Percentiles rank a stretch among this genome's conserved stretches.
Conservation (phyloP, 2,113 vertebrate species). For the Sebastes schlegelii region DNA sequence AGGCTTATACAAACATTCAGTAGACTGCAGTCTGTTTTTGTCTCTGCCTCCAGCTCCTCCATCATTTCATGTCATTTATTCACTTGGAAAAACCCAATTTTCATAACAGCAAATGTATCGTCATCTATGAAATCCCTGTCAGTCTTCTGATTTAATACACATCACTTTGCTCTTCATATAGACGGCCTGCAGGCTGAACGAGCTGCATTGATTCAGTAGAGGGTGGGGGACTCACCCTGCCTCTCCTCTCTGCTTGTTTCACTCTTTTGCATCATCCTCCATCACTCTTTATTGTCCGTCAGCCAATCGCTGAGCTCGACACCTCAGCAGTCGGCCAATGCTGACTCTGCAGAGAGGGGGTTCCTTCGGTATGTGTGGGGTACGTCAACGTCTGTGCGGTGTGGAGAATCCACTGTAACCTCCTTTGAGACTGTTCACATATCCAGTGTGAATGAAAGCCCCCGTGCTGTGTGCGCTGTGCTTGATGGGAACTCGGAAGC, state of each 20-base stretch:
- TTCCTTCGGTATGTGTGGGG: slow-evolving; percentile 40
- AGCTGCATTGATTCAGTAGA: slow-evolving; percentile 28
- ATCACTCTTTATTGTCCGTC: slow-evolving; percentile 24
- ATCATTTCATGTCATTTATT: slow-evolving; percentile 47
- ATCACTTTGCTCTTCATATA: slow-evolving; percentile 26
- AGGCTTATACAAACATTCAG: neutral
- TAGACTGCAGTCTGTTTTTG: slow-evolving; percentile 3
- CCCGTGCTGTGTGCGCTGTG: neutral
- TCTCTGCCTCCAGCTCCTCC: slow-evolving; percentile 43
- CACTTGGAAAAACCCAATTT: slow-evolving; percentile 25
- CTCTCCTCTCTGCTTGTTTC: slow-evolving; percentile 42
- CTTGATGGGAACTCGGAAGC: neutral
- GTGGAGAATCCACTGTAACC: slow-evolving; percentile 30
- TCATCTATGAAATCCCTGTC: slow-evolving; percentile 29
- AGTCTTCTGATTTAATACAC: slow-evolving; percentile 24
- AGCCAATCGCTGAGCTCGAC: slow-evolving; percentile 38
- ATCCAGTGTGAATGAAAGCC: slow-evolving; percentile 11
- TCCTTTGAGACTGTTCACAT: slow-evolving; percentile 16
- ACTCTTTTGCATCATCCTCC: slow-evolving; percentile 63
- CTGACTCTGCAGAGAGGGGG: slow-evolving; percentile 10
- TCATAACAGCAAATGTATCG: slow-evolving; percentile 22
- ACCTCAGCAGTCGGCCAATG: slow-evolving; percentile 39
- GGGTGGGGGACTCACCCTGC: neutral
- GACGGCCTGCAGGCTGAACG: slow-evolving; percentile 61
- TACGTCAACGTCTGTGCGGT: slow-evolving; percentile 31